These are phyloP conservation scores for Argentina silus DNA, from an alignment of 2,797 vertebrate species.

Conservation along the genomic window DNA sequence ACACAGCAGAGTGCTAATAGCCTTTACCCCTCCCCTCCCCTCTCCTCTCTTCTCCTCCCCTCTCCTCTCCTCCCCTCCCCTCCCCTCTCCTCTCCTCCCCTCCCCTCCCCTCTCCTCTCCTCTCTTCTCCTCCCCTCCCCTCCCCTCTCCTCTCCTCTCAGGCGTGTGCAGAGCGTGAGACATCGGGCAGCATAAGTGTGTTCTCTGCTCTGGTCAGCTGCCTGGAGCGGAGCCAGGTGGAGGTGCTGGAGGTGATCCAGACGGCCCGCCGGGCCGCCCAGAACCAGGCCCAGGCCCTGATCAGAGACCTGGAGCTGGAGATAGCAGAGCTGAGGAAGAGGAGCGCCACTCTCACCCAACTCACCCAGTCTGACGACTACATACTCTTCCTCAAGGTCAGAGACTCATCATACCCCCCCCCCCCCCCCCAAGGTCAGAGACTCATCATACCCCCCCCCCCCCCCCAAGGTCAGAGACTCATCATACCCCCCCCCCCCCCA, in stretches of 20 bases:
- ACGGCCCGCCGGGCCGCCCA: conserved; percentile 50
- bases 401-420: not conserved
- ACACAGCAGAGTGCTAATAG: no score
- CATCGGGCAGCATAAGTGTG: conserved; percentile 35
- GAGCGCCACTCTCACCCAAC: conserved; percentile 54
- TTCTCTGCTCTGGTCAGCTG: conserved; percentile 66
- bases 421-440: conserved; percentile 1
- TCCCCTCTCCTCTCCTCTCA: conserved; percentile 32
- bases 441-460: not conserved
- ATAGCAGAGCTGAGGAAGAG: conserved; percentile 65
- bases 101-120: not conserved
- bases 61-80: no score
- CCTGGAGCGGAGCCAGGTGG: conserved; percentile 66
- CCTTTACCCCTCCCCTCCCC: not conserved
- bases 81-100: not conserved
- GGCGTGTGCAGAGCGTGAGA: conserved; percentile 68
- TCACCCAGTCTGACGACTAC: conserved; percentile 63
- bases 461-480: not conserved
- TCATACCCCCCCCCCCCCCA: not conserved
- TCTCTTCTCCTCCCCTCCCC: not conserved
- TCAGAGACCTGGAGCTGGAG: conserved; percentile 72
- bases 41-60: no score
- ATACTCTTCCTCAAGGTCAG: conserved; percentile 70
- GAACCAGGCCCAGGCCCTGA: conserved; percentile 60
- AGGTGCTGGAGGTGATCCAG: conserved; percentile 74